Evolutionary conservation across 2,113 vertebrate genomes (phyloP), one percentile per base, ranked within the genome.

Genomic region (Actenoides lindsayi): DNA sequence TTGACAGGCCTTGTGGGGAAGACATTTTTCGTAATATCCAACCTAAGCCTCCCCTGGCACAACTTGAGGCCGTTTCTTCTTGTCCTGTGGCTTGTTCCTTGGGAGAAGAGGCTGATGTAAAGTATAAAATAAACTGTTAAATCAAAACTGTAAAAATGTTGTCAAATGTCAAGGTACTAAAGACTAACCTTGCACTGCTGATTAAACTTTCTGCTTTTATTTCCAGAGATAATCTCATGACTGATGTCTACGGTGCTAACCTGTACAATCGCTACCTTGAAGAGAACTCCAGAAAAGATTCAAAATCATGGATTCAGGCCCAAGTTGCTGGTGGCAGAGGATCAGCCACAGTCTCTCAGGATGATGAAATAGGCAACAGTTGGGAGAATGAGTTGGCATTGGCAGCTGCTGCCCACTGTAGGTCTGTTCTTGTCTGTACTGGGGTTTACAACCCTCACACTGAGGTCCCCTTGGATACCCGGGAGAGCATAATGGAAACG

Each of bases 241-340:
- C 99, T 0, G 99, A 99, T 19, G 97, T 99, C 62, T 99, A 99
- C 13, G 99, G 99, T 35, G 99, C 99, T 18, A 99, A 99, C 96
- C 98, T 99, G 35, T 99, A 99, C 97, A 98, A 99, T 93, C 98
- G 98, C 70, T 98, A 98, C 97, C 98, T 99, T 68, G 70, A 97
- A 65, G 97, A 98, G 80, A 65, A 93, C 57, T 71, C 91, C 69
- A 46, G 92, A 8, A 78, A 94, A 5, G 63, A 85, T 7, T 78
- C 98, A 46, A 89, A 94, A 35, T 24, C 97, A 1, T 67, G 94
- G 71, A 74, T 98, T 63, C 98, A 94, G 59, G 96, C 97, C 19
- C 20, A 79, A 77, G 44, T 24, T 2, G 95, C 94, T 6, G 94
- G n/a, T 10, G 97, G 90, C 73, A 80, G 93, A 39, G 35, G 89